Conservation (phyloP, 2,888 invertebrate genomes). For the Endotricha flammealis region DNA sequence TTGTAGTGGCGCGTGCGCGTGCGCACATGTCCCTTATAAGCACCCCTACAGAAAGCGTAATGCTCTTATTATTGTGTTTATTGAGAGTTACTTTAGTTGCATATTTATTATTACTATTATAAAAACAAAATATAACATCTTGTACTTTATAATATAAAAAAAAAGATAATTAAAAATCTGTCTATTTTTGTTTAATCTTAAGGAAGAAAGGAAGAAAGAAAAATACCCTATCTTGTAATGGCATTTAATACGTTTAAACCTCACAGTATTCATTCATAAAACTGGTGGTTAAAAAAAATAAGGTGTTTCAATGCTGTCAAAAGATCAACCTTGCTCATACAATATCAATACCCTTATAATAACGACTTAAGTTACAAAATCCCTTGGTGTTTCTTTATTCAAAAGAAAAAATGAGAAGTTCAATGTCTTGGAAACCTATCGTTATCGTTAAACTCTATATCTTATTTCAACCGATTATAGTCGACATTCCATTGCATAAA, state of each 20-base stretch:
- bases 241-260: too few relatives aligned
- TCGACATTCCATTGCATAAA: conserved; percentile 16
- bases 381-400: conserved; percentile 3
- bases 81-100: conserved; percentile 60
- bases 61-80: conserved; percentile 73
- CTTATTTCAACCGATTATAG: conserved; percentile 18
- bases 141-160: too few relatives aligned
- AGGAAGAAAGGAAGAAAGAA: too few relatives aligned
- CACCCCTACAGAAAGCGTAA: conserved; percentile 46
- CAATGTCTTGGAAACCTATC: too few relatives aligned
- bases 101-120: conserved; percentile 37
- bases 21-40: conserved; percentile 70
- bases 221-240: too few relatives aligned
- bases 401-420: not conserved
- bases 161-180: too few relatives aligned
- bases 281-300: too few relatives aligned
- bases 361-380: not conserved
- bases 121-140: conserved; percentile 1
- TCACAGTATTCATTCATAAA: conserved; percentile 18
- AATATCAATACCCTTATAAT: conserved; percentile 5
- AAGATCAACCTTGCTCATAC: too few relatives aligned
- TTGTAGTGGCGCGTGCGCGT: conserved; percentile 72
- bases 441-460: too few relatives aligned
- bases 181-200: too few relatives aligned
- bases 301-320: too few relatives aligned